Evolutionary conservation across 1,140 invertebrate species (phyloP).

Genomic region (Phenacoccus solenopsis): DNA sequence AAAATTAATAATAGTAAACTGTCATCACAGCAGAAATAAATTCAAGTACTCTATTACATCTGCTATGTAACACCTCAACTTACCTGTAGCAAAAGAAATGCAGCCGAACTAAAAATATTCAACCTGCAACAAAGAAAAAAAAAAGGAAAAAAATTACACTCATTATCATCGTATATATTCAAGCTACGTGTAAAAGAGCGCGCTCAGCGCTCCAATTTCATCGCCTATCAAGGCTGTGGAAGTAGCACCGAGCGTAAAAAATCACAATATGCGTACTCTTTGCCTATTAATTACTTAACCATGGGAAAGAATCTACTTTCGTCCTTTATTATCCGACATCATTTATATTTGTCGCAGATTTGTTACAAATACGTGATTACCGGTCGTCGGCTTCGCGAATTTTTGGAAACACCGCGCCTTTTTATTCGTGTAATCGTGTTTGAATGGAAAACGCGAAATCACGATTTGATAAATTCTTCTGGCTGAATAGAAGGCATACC

Average conservation of each 20-base stretch:
- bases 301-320: background rate
- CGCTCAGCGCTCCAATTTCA: background rate
- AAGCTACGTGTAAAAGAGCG: no score
- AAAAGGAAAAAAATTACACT: no score
- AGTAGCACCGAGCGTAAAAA: conserved; percentile 1
- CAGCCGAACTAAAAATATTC: background rate
- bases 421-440: no score
- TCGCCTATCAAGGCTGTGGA: no score
- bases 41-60: no score
- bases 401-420: no score
- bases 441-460: background rate
- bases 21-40: no score
- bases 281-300: background rate
- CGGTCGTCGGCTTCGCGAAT: background rate
- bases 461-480: background rate
- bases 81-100: background rate
- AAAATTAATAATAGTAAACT: no score
- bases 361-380: background rate
- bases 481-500: no score
- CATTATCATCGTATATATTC: background rate
- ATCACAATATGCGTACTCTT: conserved; percentile 1
- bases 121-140: background rate
- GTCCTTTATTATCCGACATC: background rate
- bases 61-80: background rate
- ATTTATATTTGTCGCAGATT: background rate